Conservation (phyloP, 2,888 invertebrate species). For the Resseliella maxima region DNA sequence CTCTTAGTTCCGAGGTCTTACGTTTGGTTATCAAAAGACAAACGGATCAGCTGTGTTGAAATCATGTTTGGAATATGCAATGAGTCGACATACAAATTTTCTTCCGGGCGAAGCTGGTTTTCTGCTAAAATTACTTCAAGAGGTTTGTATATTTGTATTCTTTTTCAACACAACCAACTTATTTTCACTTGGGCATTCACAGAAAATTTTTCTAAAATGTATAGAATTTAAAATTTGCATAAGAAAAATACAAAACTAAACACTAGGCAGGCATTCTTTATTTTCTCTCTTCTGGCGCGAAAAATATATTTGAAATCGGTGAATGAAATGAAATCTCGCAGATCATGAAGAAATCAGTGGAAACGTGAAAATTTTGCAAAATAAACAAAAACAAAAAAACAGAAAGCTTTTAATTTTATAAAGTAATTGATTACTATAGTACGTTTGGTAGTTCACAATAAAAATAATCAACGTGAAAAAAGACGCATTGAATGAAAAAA, state of each 20-base stretch:
- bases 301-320: no score
- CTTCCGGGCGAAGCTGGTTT: constrained; percentile 67
- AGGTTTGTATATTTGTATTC: constrained; percentile 62
- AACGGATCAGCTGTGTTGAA: constrained; percentile 67
- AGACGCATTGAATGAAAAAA: no score
- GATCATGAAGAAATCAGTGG: not conserved
- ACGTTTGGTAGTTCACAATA: not conserved
- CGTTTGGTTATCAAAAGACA: constrained; percentile 67
- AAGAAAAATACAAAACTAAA: no score
- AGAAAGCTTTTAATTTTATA: no score
- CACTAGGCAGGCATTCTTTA: no score
- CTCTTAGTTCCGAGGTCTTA: constrained; percentile 64
- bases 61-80: constrained; percentile 66
- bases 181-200: not conserved
- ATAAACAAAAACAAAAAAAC: not conserved
- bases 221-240: not conserved
- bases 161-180: not conserved
- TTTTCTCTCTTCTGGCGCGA: no score
- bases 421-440: not conserved
- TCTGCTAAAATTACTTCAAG: constrained; percentile 66
- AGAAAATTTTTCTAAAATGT: not conserved
- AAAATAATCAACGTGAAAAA: not conserved
- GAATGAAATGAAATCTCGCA: not conserved
- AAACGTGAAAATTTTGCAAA: not conserved
- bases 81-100: constrained; percentile 63